phyloP scores from a whole-genome alignment of 2,888 invertebrate genomes.

The Hyles lineata region DNA sequence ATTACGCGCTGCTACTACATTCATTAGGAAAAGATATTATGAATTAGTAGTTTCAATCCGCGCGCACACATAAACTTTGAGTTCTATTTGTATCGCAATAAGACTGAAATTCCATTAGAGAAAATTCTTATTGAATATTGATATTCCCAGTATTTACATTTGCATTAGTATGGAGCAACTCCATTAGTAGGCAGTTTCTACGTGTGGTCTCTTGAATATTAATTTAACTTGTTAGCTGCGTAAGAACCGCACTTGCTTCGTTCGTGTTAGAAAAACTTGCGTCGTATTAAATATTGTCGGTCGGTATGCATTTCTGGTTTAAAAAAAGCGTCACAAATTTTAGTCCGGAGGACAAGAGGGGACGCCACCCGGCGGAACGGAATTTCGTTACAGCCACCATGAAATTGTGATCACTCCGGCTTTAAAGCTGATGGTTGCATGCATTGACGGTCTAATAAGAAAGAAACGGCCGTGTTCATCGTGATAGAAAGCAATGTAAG shows the following conservation, averaged over 20 bases:
- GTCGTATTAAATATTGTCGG: background rate
- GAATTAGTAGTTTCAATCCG: conserved; percentile 5
- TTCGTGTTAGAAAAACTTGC: background rate
- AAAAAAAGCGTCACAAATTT: conserved; percentile 25
- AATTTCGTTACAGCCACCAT: conserved; percentile 27
- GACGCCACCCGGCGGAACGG: conserved; percentile 29
- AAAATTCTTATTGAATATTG: conserved; percentile 17
- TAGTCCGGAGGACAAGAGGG: conserved; percentile 11
- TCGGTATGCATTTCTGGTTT: conserved; percentile 12
- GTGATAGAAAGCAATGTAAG: conserved; percentile 14
- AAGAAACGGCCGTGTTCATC: background rate
- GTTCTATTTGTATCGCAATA: background rate
- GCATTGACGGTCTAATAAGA: background rate
- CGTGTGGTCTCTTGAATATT: conserved; percentile 25
- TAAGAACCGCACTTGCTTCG: background rate
- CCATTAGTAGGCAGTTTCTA: conserved; percentile 18
- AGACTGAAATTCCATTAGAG: background rate
- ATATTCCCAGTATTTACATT: conserved; percentile 27
- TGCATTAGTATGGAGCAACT: conserved; percentile 29
- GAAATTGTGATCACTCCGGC: background rate
- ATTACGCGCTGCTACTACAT: background rate
- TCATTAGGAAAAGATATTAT: conserved; percentile 24
- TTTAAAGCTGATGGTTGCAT: background rate
- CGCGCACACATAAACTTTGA: background rate
- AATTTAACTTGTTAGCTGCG: conserved; percentile 17